These are phyloP conservation scores for Diprion similis DNA, from an alignment of 1,140 invertebrate genomes.

Conservation along the genomic window DNA sequence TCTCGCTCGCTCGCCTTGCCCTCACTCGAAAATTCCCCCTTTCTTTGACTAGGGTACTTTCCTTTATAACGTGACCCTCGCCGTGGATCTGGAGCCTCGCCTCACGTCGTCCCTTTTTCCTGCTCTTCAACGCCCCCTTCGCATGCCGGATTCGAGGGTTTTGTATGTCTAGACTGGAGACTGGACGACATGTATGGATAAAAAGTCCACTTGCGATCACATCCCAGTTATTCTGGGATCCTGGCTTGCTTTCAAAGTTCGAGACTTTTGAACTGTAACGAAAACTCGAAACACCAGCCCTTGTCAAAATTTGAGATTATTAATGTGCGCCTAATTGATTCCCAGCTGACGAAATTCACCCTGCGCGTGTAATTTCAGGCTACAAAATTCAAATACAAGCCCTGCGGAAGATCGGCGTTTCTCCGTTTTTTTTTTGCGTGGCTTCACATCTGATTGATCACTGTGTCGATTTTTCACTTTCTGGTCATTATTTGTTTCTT, in stretches of 20 bases:
- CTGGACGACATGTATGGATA: no score
- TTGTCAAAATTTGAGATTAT: no score
- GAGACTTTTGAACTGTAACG: no score
- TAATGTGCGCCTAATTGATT: no score
- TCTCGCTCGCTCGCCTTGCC: slow-evolving; percentile 28
- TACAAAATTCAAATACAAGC: no score
- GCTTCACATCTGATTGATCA: not conserved
- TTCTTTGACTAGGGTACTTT: slow-evolving; percentile 28
- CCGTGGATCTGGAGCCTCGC: not conserved
- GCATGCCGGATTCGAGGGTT: not conserved
- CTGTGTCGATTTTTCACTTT: slow-evolving; percentile 33
- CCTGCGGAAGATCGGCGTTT: no score
- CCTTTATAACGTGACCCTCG: slow-evolving; percentile 33
- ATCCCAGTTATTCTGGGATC: not conserved
- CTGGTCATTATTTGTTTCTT: slow-evolving; percentile 8
- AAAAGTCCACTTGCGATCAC: not conserved
- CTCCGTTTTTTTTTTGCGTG: no score
- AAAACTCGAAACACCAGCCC: no score
- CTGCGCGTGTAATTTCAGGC: no score
- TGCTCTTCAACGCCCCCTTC: not conserved
- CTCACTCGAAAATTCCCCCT: slow-evolving; percentile 29
- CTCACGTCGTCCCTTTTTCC: not conserved
- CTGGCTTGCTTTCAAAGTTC: no score
- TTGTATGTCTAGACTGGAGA: no score
- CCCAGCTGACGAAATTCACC: no score